Evolutionary conservation across 2,888 invertebrate species (phyloP).

Genomic region (Parascotia fuliginaria): DNA sequence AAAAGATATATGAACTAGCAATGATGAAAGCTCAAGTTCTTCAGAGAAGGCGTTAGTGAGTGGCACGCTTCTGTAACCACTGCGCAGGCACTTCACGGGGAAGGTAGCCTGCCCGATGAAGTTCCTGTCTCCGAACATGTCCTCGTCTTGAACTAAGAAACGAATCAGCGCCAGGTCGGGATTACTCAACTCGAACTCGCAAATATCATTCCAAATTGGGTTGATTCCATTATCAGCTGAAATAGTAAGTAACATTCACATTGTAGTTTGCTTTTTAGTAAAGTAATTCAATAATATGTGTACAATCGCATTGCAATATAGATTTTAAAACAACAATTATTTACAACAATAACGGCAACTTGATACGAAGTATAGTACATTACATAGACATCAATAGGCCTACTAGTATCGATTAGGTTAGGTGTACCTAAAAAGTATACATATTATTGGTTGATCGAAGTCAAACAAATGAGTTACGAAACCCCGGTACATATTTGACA

Average conservation of each 20-base stretch:
- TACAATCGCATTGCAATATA: too few relatives aligned
- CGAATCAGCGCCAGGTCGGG: conserved; percentile 94
- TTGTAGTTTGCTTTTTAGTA: too few relatives aligned
- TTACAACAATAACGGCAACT: too few relatives aligned
- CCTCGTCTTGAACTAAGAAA: conserved; percentile 97
- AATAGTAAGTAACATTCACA: conserved; percentile 37
- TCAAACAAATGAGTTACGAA: too few relatives aligned
- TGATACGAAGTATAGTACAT: too few relatives aligned
- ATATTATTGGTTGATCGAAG: too few relatives aligned
- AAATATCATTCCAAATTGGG: conserved; percentile 96
- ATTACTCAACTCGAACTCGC: conserved; percentile 92
- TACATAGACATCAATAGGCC: too few relatives aligned
- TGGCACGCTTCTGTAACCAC: conserved; percentile 96
- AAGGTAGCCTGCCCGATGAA: conserved; percentile 98
- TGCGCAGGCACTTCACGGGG: conserved; percentile 92
- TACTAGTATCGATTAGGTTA: too few relatives aligned
- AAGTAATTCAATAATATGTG: too few relatives aligned
- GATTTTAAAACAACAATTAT: too few relatives aligned
- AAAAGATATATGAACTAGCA: conserved; percentile 89
- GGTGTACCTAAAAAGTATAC: too few relatives aligned
- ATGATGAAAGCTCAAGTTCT: conserved; percentile 95
- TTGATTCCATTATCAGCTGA: conserved; percentile 97
- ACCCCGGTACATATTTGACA: too few relatives aligned
- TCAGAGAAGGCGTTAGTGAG: conserved; percentile 96
- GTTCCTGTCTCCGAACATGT: conserved; percentile 98